These are phyloP conservation scores for Macrophya annulata DNA, from an alignment of 2,888 invertebrate species.

Conservation along the genomic window DNA sequence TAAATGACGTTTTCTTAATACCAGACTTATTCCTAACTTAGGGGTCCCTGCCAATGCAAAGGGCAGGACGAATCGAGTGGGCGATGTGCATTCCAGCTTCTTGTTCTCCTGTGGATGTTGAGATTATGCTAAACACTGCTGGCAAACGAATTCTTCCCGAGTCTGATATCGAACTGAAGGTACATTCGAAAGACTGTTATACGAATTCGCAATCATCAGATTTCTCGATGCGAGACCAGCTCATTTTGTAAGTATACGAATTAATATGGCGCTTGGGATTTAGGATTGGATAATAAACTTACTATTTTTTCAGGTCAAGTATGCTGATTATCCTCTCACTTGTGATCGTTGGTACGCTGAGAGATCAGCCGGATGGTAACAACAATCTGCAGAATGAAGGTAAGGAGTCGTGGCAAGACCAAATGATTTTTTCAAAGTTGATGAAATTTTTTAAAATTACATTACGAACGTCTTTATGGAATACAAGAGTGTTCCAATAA, in stretches of 20 bases:
- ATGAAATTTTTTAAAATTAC: background rate
- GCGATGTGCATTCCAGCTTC: slow-evolving; percentile 61
- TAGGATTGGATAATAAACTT: background rate
- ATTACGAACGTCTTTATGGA: background rate
- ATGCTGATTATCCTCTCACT: slow-evolving; percentile 31
- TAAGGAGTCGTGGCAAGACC: background rate
- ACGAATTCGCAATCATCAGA: slow-evolving; percentile 30
- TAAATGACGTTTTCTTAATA: background rate
- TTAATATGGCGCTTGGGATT: background rate
- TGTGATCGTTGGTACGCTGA: slow-evolving; percentile 46
- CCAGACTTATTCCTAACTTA: slow-evolving; percentile 32
- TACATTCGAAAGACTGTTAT: slow-evolving; percentile 56
- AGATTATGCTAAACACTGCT: slow-evolving; percentile 49
- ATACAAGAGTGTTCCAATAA: background rate
- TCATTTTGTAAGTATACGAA: slow-evolving; percentile 60
- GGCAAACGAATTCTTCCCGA: slow-evolving; percentile 51
- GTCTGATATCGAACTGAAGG: slow-evolving; percentile 49
- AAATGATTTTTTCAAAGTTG: background rate
- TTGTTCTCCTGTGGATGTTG: slow-evolving; percentile 59
- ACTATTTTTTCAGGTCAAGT: slow-evolving; percentile 38
- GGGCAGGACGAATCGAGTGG: slow-evolving; percentile 57
- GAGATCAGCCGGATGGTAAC: slow-evolving; percentile 30
- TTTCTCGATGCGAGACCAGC: slow-evolving; percentile 57
- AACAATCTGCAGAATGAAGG: slow-evolving; percentile 39
- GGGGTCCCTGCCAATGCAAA: slow-evolving; percentile 53